phyloP scores from a whole-genome alignment of 2,888 invertebrate genomes.

The Caenorhabditis angaria region DNA sequence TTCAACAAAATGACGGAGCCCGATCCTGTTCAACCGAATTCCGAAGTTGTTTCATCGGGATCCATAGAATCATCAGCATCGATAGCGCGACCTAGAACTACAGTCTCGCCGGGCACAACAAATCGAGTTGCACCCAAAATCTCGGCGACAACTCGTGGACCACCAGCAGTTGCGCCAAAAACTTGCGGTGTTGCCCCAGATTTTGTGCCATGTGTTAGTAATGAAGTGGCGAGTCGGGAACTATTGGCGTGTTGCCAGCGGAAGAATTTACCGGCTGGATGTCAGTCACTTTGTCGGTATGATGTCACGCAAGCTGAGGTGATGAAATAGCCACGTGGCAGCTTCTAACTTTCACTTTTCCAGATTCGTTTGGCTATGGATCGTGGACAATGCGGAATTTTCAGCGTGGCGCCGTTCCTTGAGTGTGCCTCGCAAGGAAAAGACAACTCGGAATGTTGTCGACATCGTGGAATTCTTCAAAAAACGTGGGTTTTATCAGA shows the following conservation, averaged over 20 bases:
- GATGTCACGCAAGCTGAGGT: slow-evolving; percentile 58
- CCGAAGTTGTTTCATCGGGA: no score
- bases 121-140: slow-evolving; percentile 31
- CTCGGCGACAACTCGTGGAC: slow-evolving; percentile 16
- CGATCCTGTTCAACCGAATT: not conserved
- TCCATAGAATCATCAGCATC: slow-evolving; percentile 27
- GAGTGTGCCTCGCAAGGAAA: slow-evolving; percentile 67
- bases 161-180: slow-evolving; percentile 11
- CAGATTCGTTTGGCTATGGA: slow-evolving; percentile 67
- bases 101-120: slow-evolving; percentile 33
- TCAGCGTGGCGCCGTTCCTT: slow-evolving; percentile 68
- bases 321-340: no score
- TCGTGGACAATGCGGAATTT: slow-evolving; percentile 65
- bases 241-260: slow-evolving; percentile 60
- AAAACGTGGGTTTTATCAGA: slow-evolving; percentile 50
- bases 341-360: not conserved
- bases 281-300: slow-evolving; percentile 66
- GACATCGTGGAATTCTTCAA: slow-evolving; percentile 53
- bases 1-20: slow-evolving; percentile 20
- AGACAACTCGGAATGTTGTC: slow-evolving; percentile 67
- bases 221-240: slow-evolving; percentile 51
- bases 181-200: slow-evolving; percentile 67
- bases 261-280: slow-evolving; percentile 65
- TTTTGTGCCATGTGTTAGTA: slow-evolving; percentile 65
- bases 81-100: slow-evolving; percentile 21